Conservation (phyloP, 2,888 invertebrate species). For the Lochmaea capreae region DNA sequence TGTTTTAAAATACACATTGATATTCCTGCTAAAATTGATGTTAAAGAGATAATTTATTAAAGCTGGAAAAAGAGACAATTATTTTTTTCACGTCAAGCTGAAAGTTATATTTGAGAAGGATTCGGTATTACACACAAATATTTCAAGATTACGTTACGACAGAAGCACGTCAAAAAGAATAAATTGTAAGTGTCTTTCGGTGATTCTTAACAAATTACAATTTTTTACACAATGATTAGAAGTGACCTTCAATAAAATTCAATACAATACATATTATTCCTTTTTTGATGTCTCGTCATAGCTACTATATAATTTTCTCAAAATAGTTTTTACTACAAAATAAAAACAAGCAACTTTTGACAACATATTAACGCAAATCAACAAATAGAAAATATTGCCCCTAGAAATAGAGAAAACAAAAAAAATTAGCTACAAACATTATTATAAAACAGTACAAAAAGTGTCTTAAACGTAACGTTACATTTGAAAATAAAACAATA, state of each 20-base stretch:
- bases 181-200: background rate
- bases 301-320: slow-evolving; percentile 1
- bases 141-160: background rate
- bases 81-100: slow-evolving; percentile 29
- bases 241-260: background rate
- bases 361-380: slow-evolving; percentile 31
- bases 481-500: slow-evolving; percentile 26
- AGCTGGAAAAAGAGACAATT: slow-evolving; percentile 24
- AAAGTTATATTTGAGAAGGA: slow-evolving; percentile 21
- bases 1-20: slow-evolving; percentile 9
- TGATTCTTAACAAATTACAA: background rate
- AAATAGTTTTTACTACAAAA: slow-evolving; percentile 9
- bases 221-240: background rate
- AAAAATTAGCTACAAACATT: slow-evolving; percentile 32
- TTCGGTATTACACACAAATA: slow-evolving; percentile 1
- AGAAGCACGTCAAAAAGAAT: background rate
- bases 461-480: slow-evolving; percentile 28
- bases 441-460: slow-evolving; percentile 33
- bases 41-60: slow-evolving; percentile 20
- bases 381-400: slow-evolving; percentile 34
- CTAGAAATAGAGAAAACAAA: slow-evolving; percentile 13
- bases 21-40: slow-evolving; percentile 2
- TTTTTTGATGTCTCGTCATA: background rate
- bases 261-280: slow-evolving; percentile 1
- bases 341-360: slow-evolving; percentile 30